phyloP scores from a whole-genome alignment of 2,888 invertebrate genomes.

The Saturnia pavonia region DNA sequence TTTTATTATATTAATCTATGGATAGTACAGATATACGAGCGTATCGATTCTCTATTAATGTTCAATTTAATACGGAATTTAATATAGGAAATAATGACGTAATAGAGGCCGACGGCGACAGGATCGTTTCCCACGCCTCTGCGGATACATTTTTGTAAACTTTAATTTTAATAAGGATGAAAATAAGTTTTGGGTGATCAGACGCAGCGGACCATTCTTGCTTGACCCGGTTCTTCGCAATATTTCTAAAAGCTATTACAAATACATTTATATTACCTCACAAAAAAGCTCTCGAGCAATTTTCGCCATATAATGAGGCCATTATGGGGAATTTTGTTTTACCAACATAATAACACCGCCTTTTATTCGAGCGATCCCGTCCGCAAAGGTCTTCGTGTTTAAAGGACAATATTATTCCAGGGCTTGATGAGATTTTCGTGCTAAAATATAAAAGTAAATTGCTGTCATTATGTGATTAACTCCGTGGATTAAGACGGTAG shows the following conservation, averaged over 20 bases:
- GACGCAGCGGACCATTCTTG: slow-evolving; percentile 69
- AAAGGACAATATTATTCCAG: slow-evolving; percentile 79
- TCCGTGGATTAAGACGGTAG: slow-evolving; percentile 66
- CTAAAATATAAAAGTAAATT: slow-evolving; percentile 77
- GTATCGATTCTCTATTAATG: slow-evolving; percentile 79
- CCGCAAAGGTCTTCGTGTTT: slow-evolving; percentile 72
- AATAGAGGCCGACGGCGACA: slow-evolving; percentile 80
- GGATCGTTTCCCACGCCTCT: slow-evolving; percentile 78
- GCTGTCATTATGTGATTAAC: slow-evolving; percentile 75
- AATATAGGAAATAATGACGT: slow-evolving; percentile 81
- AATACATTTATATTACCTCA: slow-evolving; percentile 80
- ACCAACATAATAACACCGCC: slow-evolving; percentile 81
- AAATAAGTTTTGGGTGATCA: slow-evolving; percentile 80
- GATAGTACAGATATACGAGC: background rate
- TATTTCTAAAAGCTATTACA: slow-evolving; percentile 82
- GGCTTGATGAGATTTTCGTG: slow-evolving; percentile 79
- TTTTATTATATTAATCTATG: background rate
- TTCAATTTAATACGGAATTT: slow-evolving; percentile 78
- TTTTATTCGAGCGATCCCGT: slow-evolving; percentile 73
- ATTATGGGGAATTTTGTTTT: slow-evolving; percentile 81
- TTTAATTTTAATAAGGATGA: slow-evolving; percentile 65
- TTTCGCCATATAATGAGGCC: slow-evolving; percentile 82
- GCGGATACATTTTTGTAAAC: slow-evolving; percentile 65
- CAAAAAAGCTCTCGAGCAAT: slow-evolving; percentile 80
- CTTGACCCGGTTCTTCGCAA: slow-evolving; percentile 77